Conservation (phyloP, 2,113 vertebrate species). For the Barnardius zonarius region DNA sequence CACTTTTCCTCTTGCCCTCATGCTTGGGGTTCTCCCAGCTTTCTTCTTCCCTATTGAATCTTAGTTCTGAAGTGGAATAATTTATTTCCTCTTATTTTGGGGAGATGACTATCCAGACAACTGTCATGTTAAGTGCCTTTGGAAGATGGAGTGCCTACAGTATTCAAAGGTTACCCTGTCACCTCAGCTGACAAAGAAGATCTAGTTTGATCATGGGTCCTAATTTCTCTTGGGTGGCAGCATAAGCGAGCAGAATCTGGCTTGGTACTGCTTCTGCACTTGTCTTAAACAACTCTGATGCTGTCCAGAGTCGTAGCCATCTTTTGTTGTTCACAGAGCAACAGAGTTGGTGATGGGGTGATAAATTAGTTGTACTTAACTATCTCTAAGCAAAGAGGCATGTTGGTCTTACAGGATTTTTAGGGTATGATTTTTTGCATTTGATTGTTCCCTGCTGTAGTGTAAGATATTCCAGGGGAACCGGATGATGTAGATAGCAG, state of each 20-base stretch:
- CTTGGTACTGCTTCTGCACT: not conserved
- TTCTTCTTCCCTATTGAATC: not conserved
- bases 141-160: not conserved
- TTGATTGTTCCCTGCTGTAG: not conserved
- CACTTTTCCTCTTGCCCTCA: not conserved
- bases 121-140: not conserved
- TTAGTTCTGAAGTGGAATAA: not conserved
- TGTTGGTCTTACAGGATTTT: not conserved
- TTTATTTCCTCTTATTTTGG: not conserved
- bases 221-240: not conserved
- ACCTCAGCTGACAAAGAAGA: not conserved
- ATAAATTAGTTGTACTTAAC: not conserved
- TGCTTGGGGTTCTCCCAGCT: rapidly evolving
- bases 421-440: not conserved
- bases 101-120: not conserved
- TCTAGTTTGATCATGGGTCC: not conserved
- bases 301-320: not conserved
- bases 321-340: not conserved
- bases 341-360: rapidly evolving
- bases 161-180: not conserved
- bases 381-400: not conserved
- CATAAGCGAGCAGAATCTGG: not conserved
- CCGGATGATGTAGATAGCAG: not conserved
- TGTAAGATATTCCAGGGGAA: not conserved
- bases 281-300: not conserved